Evolutionary conservation across 2,888 invertebrate species (phyloP), one percentile per base, ranked within the genome.

Genomic region (Melanophora roralis): DNA sequence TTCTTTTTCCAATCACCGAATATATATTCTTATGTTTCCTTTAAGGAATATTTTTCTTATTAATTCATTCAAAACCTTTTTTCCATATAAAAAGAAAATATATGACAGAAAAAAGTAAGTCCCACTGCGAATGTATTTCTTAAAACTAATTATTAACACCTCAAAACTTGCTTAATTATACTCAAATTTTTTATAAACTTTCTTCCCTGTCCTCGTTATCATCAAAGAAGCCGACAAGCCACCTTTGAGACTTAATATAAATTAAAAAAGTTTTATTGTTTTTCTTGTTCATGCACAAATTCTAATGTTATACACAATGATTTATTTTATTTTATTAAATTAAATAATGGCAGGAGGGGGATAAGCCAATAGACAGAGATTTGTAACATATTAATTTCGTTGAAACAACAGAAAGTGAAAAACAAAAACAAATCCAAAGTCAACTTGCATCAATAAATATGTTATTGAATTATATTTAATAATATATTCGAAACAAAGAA

Each of bases 351-450:
- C 9, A 0, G 11, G 21, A 21, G 27, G 27, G 27, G 27, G 27
- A 27, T 6, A 27, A 27, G 21, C 16, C 34, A 62, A n/a, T 7
- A 23, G 21, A 14, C 7, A 45, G 1, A 36, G 45, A 23, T 34
- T 45, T 68, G 16, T 47, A 45, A 32, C 27, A 45, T 38, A 36
- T 68, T 68, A 45, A 57, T 68, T 55, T 45, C 32, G 40, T 68
- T 45, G 32, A n/a, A 11, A 43, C 3, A 34, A 5, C n/a, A n/a
- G n/a, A n/a, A n/a, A n/a, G n/a, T n/a, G n/a, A n/a, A n/a, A n/a
- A 32, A 5, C 27, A 12, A 32, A 7, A 32, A 32, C 5, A 23
- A 49, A n/a, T 6, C 12, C 0, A 14, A 43, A 27, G 8, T 8
- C 12, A 16, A 21, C 12, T 21, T 14, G 36, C 12, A 16, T 5